A percentile compares a stretch with the other conserved stretches of the same genome.
Evolutionary conservation across 2,797 vertebrate species (phyloP).

Genomic region (Hoplostethus mediterraneus): DNA sequence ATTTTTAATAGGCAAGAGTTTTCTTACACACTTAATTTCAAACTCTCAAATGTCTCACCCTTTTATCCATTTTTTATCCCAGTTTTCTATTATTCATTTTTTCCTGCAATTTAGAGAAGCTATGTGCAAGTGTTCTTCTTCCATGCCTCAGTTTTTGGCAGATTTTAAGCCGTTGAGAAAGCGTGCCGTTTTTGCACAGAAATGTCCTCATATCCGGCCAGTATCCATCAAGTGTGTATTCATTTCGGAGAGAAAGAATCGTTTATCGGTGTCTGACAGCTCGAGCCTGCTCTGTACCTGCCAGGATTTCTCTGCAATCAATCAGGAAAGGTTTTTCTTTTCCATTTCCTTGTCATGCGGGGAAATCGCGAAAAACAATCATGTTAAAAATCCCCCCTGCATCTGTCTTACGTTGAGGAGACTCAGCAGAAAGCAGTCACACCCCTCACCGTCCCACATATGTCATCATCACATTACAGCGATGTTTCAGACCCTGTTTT

Average conservation of each 20-base stretch:
- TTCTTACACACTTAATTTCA: conserved; percentile 4
- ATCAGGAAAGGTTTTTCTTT: conserved; percentile 52
- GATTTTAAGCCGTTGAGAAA: neutral
- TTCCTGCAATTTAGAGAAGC: conserved; percentile 2
- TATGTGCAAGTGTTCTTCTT: neutral
- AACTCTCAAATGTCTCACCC: conserved; percentile 11
- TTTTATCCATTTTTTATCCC: conserved; percentile 55
- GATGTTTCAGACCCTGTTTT: neutral
- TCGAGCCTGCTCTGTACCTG: conserved; percentile 28
- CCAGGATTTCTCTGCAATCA: conserved; percentile 60
- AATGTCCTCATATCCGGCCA: neutral
- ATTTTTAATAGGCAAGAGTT: conserved; percentile 28
- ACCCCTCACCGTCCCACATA: neutral
- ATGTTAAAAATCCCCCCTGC: neutral
- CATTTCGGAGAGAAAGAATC: conserved; percentile 40
- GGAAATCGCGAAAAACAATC: conserved; percentile 44
- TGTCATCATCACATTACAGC: neutral
- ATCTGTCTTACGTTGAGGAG: conserved; percentile 13
- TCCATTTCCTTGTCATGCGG: conserved; percentile 56
- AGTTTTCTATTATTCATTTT: conserved; percentile 54
- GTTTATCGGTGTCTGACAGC: conserved; percentile 68
- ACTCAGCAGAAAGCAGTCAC: conserved; percentile 43
- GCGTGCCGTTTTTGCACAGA: conserved; percentile 6
- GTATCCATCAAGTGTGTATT: conserved; percentile 33
- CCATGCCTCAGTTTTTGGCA: neutral